These are phyloP conservation scores for Tetraodon nigroviridis DNA, from an alignment of 2,113 vertebrate genomes.

Conservation along the genomic window DNA sequence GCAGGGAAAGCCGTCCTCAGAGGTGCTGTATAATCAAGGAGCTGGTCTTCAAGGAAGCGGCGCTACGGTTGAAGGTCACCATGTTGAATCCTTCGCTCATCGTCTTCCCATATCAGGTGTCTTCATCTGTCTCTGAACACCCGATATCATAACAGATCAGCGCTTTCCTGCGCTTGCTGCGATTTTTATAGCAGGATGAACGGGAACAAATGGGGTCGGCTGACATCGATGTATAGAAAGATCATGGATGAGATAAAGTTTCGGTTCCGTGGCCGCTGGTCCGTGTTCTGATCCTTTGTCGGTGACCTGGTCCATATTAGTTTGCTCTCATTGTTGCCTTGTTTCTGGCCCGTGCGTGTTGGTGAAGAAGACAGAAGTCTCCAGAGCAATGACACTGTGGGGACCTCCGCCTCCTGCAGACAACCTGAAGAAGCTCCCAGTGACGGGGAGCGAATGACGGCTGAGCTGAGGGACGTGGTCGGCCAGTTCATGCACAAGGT, in stretches of 20 bases:
- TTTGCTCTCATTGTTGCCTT: background rate
- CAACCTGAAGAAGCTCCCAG: conserved; percentile 49
- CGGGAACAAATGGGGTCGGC: conserved; percentile 20
- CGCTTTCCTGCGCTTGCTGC: conserved; percentile 9
- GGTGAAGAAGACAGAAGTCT: conserved; percentile 4
- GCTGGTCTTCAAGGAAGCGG: conserved; percentile 16
- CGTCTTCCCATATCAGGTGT: conserved; percentile 31
- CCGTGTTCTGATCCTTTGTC: no score
- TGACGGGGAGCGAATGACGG: conserved; percentile 81
- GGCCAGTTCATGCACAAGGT: conserved; percentile 80
- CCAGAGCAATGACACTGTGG: conserved; percentile 2
- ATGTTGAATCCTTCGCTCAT: conserved; percentile 30
- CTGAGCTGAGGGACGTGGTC: conserved; percentile 79
- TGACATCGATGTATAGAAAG: conserved; percentile 17
- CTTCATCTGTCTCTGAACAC: conserved; percentile 32
- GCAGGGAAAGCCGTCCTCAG: conserved; percentile 43
- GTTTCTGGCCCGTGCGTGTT: conserved; percentile 8
- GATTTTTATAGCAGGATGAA: background rate
- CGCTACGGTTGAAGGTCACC: conserved; percentile 10
- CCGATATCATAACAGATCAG: conserved; percentile 29
- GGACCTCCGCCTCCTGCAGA: background rate
- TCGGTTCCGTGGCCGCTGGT: no score
- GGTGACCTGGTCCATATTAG: no score
- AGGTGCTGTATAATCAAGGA: conserved; percentile 31
- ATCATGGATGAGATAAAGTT: no score